Conservation (phyloP, 2,113 vertebrate genomes). For the Neotoma lepida region DNA sequence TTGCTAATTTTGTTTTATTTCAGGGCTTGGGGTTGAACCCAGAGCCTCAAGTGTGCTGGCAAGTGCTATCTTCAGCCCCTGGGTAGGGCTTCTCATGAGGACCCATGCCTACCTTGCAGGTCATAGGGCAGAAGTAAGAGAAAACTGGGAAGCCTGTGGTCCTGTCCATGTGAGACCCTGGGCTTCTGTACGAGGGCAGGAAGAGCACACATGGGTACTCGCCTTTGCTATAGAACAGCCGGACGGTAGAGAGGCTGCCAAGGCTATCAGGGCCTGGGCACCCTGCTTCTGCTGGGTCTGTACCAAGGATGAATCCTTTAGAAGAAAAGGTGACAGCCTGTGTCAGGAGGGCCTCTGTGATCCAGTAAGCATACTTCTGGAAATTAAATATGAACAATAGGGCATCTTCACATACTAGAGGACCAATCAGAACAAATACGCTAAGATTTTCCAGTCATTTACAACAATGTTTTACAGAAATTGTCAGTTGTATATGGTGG, state of each 20-base stretch:
- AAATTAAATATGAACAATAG: not conserved
- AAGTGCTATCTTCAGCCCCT: not conserved
- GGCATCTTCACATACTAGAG: not conserved
- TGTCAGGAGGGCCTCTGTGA: not conserved
- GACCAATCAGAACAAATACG: not conserved
- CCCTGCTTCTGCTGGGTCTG: not conserved
- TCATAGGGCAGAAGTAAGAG: not conserved
- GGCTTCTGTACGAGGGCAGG: not conserved
- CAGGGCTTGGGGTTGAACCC: not conserved
- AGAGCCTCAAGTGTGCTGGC: not conserved
- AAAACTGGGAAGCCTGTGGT: not conserved
- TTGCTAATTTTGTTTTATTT: not conserved
- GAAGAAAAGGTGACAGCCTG: not conserved
- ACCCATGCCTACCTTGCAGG: not conserved
- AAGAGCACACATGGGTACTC: not conserved
- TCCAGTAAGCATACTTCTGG: not conserved
- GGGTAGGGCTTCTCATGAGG: not conserved
- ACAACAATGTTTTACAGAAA: slow-evolving; percentile 3
- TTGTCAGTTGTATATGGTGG: not conserved
- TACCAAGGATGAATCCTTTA: not conserved
- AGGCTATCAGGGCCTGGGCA: not conserved
- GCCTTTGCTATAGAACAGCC: not conserved
- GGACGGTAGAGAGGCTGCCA: not conserved
- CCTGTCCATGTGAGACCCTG: not conserved
- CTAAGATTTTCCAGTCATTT: not conserved